Conservation (phyloP, 2,888 invertebrate genomes). For the Zygothrica quintamaculata region DNA sequence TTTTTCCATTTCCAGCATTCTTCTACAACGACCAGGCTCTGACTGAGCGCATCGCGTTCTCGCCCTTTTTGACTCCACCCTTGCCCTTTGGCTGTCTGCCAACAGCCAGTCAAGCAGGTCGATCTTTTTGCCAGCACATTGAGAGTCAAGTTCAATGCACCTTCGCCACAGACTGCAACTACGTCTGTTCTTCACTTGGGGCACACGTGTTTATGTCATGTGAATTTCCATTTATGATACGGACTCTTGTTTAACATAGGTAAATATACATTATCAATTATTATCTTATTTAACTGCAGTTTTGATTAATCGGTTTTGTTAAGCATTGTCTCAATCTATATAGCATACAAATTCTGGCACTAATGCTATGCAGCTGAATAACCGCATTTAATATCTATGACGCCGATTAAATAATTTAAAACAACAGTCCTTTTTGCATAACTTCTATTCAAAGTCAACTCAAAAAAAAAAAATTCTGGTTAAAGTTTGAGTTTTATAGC, state of each 20-base stretch:
- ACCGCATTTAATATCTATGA: constrained; percentile 1
- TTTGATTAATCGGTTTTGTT: constrained; percentile 75
- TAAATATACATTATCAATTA: constrained; percentile 68
- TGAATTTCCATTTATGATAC: constrained; percentile 26
- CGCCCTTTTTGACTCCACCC: constrained; percentile 14
- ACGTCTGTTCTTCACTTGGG: constrained; percentile 55
- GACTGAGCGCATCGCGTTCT: constrained; percentile 45
- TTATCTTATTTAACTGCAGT: constrained; percentile 36
- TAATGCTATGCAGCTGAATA: too few species aligned
- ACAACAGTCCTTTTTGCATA: constrained; percentile 44
- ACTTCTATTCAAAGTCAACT: too few species aligned
- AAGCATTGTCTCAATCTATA: too few species aligned
- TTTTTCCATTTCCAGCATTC: constrained; percentile 41
- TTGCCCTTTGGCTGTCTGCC: constrained; percentile 63
- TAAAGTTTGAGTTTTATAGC: constrained; percentile 22
- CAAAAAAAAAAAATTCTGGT: too few species aligned
- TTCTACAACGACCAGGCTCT: constrained; percentile 33
- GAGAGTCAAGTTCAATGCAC: constrained; percentile 72
- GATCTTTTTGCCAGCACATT: constrained; percentile 53
- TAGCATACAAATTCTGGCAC: too few species aligned
- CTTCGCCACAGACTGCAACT: constrained; percentile 43
- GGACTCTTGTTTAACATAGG: constrained; percentile 44
- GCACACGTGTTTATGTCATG: constrained; percentile 36
- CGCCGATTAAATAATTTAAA: constrained; percentile 3
- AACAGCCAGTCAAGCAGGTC: constrained; percentile 69